phyloP scores from a whole-genome alignment of 2,888 invertebrate genomes.

The Prosopocoilus inquinatus region DNA sequence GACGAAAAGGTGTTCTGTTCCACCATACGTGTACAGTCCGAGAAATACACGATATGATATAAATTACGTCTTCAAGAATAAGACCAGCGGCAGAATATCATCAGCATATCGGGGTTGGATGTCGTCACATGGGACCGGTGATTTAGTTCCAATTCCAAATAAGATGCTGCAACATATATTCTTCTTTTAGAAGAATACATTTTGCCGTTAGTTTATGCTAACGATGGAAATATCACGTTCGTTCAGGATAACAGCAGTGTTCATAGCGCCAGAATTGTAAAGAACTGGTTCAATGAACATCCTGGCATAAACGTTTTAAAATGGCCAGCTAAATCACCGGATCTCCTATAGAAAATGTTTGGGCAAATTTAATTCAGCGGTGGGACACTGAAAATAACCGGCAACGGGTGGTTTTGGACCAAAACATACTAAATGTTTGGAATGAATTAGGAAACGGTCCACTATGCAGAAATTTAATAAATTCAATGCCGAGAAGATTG shows the following conservation, averaged over 20 bases:
- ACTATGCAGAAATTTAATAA: too few relatives aligned
- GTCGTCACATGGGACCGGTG: background rate
- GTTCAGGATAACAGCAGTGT: conserved; percentile 5
- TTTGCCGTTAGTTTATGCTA: too few relatives aligned
- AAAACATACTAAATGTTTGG: too few relatives aligned
- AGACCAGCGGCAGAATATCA: background rate
- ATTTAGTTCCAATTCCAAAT: background rate
- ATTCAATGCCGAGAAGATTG: too few relatives aligned
- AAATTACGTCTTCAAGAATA: too few relatives aligned
- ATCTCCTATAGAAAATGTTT: conserved; percentile 3
- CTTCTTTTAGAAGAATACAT: too few relatives aligned
- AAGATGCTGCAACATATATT: too few relatives aligned
- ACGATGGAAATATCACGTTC: background rate
- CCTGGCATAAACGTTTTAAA: background rate
- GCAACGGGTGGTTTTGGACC: too few relatives aligned
- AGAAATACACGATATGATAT: background rate
- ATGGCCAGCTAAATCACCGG: conserved; percentile 2
- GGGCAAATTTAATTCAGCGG: background rate
- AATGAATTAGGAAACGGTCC: too few relatives aligned
- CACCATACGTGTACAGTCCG: too few relatives aligned
- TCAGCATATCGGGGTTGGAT: background rate
- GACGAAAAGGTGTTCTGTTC: too few relatives aligned
- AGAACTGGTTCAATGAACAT: background rate
- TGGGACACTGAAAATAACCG: too few relatives aligned
- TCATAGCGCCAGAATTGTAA: background rate